phyloP scores from a whole-genome alignment of 2,113 vertebrate genomes.

The Junco hyemalis region DNA sequence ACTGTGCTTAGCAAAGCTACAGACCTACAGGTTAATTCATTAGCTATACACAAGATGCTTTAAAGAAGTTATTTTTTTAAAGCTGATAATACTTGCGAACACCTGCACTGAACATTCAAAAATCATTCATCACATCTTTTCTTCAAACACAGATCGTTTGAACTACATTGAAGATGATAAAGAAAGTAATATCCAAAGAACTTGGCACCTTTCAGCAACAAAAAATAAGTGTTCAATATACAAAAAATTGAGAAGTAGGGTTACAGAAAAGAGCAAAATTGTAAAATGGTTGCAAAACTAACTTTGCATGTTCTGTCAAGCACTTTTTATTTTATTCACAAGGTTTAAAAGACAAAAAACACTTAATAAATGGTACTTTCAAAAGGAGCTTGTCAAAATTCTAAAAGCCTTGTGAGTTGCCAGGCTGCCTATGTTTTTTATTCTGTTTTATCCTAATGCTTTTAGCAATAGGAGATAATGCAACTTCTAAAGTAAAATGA shows the following conservation, averaged over 20 bases:
- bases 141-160: background rate
- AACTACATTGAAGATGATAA: background rate
- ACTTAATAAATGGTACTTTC: background rate
- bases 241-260: slow-evolving; percentile 22
- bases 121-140: background rate
- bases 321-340: background rate
- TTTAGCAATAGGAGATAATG: slow-evolving; percentile 1
- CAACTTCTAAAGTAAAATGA: background rate
- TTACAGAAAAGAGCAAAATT: slow-evolving; percentile 4
- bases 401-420: background rate
- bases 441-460: slow-evolving; percentile 14
- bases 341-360: background rate
- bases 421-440: background rate
- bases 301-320: slow-evolving; percentile 14
- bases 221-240: slow-evolving; percentile 52
- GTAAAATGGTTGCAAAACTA: background rate
- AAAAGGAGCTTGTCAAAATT: slow-evolving; percentile 1
- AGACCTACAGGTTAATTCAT: background rate
- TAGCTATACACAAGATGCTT: background rate
- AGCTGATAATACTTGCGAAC: background rate
- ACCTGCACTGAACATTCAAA: background rate
- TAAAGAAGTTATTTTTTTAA: background rate
- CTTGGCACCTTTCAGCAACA: slow-evolving; percentile 32
- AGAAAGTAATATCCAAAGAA: slow-evolving; percentile 31
- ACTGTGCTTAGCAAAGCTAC: background rate